These are phyloP conservation scores for Florisuga fusca DNA, from an alignment of 2,797 vertebrate species.

Conservation along the genomic window DNA sequence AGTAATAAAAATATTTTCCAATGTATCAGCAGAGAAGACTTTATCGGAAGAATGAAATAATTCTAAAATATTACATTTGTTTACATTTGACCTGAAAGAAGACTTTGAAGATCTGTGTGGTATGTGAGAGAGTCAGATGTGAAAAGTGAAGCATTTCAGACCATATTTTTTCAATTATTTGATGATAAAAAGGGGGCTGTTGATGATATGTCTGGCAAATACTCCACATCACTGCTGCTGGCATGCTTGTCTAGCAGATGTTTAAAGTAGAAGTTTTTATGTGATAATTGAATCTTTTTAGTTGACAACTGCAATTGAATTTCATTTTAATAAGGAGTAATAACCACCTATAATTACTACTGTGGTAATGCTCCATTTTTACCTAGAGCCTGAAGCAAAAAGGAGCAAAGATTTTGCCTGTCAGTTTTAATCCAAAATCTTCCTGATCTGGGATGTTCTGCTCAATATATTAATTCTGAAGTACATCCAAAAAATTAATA, in stretches of 20 bases:
- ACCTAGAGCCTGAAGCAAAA: neutral
- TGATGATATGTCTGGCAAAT: constrained; percentile 71
- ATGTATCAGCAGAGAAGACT: rapidly evolving
- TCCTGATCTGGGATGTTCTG: neutral
- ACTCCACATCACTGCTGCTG: constrained; percentile 38
- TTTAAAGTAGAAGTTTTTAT: constrained; percentile 76
- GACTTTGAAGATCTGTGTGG: neutral
- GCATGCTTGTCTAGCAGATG: constrained; percentile 69
- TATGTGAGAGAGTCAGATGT: neutral
- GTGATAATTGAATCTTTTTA: constrained; percentile 73
- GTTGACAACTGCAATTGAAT: constrained; percentile 76
- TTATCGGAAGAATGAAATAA: neutral
- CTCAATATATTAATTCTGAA: neutral
- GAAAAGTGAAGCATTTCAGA: constrained; percentile 29
- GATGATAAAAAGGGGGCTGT: constrained; percentile 36
- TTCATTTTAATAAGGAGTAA: constrained; percentile 79
- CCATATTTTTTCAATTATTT: constrained; percentile 25
- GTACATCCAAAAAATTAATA: neutral
- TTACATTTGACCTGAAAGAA: constrained; percentile 5
- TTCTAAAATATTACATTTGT: neutral
- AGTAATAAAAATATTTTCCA: neutral
- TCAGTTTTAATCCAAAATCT: neutral
- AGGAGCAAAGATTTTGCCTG: neutral
- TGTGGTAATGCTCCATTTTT: constrained; percentile 35
- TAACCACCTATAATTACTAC: constrained; percentile 59